Evolutionary conservation across 2,113 vertebrate species (phyloP).

Genomic region (Colius striatus): DNA sequence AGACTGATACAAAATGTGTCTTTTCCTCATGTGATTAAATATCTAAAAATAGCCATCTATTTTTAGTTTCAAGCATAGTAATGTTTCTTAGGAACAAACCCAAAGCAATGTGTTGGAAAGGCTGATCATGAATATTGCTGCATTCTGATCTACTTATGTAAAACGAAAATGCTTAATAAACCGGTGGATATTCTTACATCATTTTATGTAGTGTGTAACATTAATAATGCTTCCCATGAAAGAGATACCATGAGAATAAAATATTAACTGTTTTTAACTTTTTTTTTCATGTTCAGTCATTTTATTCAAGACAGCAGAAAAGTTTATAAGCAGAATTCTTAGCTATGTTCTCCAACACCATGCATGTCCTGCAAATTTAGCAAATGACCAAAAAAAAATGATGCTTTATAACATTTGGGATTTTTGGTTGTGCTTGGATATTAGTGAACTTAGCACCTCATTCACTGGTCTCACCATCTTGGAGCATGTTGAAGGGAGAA

Average conservation of each 20-base stretch:
- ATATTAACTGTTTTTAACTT: not conserved
- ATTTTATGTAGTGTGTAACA: not conserved
- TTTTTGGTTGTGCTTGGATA: not conserved
- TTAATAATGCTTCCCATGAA: not conserved
- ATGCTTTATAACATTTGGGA: not conserved
- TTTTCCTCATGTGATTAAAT: constrained; percentile 54
- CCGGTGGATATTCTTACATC: not conserved
- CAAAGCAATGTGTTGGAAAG: constrained; percentile 30
- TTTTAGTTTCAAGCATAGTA: constrained; percentile 55
- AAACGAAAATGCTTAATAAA: constrained; percentile 24
- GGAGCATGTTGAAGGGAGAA: not conserved
- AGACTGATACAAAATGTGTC: constrained; percentile 37
- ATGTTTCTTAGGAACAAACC: constrained; percentile 65
- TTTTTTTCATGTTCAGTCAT: not conserved
- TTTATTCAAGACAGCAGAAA: not conserved
- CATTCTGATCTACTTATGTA: constrained; percentile 5
- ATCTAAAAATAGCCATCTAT: constrained; percentile 69
- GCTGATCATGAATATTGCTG: constrained; percentile 16
- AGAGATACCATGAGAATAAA: not conserved
- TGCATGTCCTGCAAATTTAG: not conserved
- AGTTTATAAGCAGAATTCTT: not conserved
- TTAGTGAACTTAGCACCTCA: not conserved
- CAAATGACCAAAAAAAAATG: not conserved
- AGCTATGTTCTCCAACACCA: not conserved
- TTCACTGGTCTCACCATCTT: not conserved